phyloP scores from a whole-genome alignment of 2,797 vertebrate genomes.

The Knipowitschia caucasica region DNA sequence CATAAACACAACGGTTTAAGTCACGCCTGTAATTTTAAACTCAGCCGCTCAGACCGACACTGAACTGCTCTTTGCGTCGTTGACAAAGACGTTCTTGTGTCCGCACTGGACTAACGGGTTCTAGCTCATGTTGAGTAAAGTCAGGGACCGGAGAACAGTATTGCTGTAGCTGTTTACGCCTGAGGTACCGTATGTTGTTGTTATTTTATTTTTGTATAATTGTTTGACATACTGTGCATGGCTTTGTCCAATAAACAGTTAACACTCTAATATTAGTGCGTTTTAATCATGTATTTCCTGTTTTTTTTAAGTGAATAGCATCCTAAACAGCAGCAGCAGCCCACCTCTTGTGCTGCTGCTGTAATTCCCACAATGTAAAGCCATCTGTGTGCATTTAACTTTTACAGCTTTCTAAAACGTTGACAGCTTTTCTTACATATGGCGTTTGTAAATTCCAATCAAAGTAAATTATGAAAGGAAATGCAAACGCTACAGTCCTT shows the following conservation, averaged over 20 bases:
- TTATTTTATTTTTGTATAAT: background rate
- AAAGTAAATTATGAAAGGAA: conserved; percentile 18
- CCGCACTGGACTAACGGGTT: background rate
- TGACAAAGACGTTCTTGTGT: background rate
- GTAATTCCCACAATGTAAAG: background rate
- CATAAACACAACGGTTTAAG: no score
- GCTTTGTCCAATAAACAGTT: background rate
- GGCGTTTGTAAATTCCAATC: conserved; percentile 3
- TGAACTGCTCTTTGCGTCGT: background rate
- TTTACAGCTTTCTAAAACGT: conserved; percentile 22
- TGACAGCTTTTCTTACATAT: conserved; percentile 25
- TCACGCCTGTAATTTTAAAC: no score
- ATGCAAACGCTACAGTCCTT: background rate
- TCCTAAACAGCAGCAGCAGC: no score
- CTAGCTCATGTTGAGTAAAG: background rate
- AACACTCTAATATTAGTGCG: background rate
- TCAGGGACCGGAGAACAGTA: background rate
- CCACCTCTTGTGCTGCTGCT: background rate
- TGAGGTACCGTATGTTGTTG: background rate
- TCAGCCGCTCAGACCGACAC: no score
- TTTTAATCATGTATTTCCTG: background rate
- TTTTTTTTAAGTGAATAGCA: background rate
- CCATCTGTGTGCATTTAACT: conserved; percentile 4
- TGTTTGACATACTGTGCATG: background rate
- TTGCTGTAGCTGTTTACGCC: background rate